Evolutionary conservation across 2,888 invertebrate genomes (phyloP).

Genomic region (Apocheima hispidaria): DNA sequence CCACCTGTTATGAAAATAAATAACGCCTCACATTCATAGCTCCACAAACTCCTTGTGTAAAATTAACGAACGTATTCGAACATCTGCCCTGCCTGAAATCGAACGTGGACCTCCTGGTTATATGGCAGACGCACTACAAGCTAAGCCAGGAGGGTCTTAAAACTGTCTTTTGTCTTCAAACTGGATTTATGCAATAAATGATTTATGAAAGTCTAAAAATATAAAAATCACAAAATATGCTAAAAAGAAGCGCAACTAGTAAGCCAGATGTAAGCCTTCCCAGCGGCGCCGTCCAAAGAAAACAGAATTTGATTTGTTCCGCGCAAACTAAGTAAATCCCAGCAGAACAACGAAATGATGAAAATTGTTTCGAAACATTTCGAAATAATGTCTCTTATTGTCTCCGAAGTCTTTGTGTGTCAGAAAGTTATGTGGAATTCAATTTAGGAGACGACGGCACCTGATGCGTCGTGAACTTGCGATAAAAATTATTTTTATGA

Average conservation of each 20-base stretch:
- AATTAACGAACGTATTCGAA: no score
- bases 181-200: no score
- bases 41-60: no score
- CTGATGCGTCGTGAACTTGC: conserved; percentile 33
- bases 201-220: background rate
- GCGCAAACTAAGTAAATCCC: conserved; percentile 59
- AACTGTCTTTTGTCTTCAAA: no score
- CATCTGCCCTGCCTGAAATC: no score
- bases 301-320: conserved; percentile 67
- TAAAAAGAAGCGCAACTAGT: background rate
- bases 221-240: background rate
- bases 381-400: conserved; percentile 59
- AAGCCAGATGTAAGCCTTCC: conserved; percentile 46
- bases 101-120: no score
- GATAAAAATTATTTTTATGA: conserved; percentile 32
- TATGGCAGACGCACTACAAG: no score
- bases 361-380: conserved; percentile 62
- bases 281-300: conserved; percentile 46
- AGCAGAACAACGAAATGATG: conserved; percentile 56
- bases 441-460: conserved; percentile 43
- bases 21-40: no score
- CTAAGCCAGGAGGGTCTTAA: no score
- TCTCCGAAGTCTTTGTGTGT: conserved; percentile 49
- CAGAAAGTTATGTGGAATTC: conserved; percentile 54
- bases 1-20: no score